Conservation (phyloP, 2,888 invertebrate species). For the Drosophila greeni region DNA sequence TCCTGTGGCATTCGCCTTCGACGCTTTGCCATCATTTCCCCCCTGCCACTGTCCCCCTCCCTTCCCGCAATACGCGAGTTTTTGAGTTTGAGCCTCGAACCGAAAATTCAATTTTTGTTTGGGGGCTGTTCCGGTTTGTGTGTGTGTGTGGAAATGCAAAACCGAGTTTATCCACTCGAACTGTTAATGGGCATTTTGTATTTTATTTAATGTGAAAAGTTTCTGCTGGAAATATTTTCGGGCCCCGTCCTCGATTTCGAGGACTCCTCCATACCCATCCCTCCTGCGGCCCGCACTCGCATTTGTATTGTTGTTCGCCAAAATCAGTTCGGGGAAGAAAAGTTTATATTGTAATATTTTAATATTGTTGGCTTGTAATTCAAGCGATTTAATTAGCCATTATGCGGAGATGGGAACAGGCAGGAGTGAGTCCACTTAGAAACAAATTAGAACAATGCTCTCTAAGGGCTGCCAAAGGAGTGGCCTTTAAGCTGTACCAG, state of each 20-base stretch:
- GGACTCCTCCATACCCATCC: slow-evolving; percentile 2
- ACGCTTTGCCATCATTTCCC: slow-evolving; percentile 60
- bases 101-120: slow-evolving; percentile 71
- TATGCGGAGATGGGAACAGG: slow-evolving; percentile 46
- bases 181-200: slow-evolving; percentile 76
- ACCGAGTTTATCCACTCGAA: slow-evolving; percentile 74
- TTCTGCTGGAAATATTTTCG: slow-evolving; percentile 64
- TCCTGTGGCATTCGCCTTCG: slow-evolving; percentile 55
- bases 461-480: slow-evolving; percentile 7
- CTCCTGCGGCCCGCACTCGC: background rate
- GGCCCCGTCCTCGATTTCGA: slow-evolving; percentile 47
- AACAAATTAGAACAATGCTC: slow-evolving; percentile 67
- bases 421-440: slow-evolving; percentile 57
- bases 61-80: slow-evolving; percentile 54
- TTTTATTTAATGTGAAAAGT: slow-evolving; percentile 75
- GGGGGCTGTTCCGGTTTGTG: slow-evolving; percentile 33
- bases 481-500: slow-evolving; percentile 14
- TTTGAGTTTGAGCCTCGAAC: slow-evolving; percentile 68
- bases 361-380: slow-evolving; percentile 71
- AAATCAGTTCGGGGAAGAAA: slow-evolving; percentile 60
- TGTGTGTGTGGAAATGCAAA: slow-evolving; percentile 57
- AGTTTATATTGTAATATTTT: slow-evolving; percentile 73
- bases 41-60: slow-evolving; percentile 3
- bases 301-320: slow-evolving; percentile 34
- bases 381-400: slow-evolving; percentile 74